Percentiles rank a stretch among this genome's conserved stretches.
Conservation (phyloP, 2,113 vertebrate species). For the Hippotragus niger region DNA sequence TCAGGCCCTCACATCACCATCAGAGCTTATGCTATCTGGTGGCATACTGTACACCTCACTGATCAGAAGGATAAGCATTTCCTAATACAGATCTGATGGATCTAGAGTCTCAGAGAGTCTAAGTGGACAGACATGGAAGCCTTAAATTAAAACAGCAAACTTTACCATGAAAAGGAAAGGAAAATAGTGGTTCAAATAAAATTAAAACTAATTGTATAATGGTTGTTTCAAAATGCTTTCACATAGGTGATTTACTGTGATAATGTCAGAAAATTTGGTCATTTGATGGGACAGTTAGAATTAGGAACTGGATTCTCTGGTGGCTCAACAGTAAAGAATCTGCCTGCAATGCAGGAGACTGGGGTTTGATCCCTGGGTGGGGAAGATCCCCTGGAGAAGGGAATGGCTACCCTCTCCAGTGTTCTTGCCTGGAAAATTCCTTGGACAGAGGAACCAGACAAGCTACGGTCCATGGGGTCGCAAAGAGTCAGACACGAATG, state of each 20-base stretch:
- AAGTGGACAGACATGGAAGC: not conserved
- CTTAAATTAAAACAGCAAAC: not conserved
- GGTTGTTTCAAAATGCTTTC: not conserved
- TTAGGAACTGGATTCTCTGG: not conserved
- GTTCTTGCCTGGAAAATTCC: not conserved
- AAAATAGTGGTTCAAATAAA: not conserved
- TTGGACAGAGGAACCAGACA: not conserved
- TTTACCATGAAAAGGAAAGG: not conserved
- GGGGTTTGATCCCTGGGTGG: not conserved
- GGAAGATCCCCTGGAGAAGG: not conserved
- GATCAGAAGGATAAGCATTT: not conserved
- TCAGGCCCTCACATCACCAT: not conserved
- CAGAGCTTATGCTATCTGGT: not conserved
- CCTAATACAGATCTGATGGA: not conserved
- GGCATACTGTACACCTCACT: not conserved
- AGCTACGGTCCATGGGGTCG: not conserved
- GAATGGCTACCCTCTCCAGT: not conserved
- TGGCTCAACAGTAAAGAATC: not conserved
- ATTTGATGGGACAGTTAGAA: not conserved
- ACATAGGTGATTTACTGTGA: not conserved
- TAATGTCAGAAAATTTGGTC: not conserved
- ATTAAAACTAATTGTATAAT: not conserved
- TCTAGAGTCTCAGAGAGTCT: not conserved
- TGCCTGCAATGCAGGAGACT: not conserved
- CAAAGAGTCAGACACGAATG: not conserved